Conservation (phyloP, 2,888 invertebrate genomes). For the Phymatocera aterrima region DNA sequence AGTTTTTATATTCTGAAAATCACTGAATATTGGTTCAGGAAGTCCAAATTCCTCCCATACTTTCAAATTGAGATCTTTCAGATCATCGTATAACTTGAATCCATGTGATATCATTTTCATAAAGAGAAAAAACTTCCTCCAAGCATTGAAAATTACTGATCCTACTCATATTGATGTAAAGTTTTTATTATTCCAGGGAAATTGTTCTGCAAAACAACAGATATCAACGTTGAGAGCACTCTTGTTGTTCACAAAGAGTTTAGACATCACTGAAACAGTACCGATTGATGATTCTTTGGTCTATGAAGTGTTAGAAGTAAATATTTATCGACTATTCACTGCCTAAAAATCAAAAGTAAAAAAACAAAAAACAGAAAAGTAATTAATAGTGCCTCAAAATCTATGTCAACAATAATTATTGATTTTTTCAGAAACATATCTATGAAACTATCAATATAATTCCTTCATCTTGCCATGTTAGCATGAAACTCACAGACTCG, state of each 20-base stretch:
- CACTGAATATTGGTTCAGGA: neutral
- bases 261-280: slow-evolving; percentile 44
- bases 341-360: neutral
- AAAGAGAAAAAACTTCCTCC: neutral
- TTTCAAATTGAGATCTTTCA: slow-evolving; percentile 9
- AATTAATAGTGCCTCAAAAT: neutral
- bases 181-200: slow-evolving; percentile 58
- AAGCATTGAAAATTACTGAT: neutral
- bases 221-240: slow-evolving; percentile 56
- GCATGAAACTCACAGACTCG: slow-evolving; percentile 16
- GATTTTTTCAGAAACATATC: slow-evolving; percentile 46
- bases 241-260: slow-evolving; percentile 58
- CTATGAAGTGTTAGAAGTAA: slow-evolving; percentile 3
- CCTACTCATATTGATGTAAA: neutral
- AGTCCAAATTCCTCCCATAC: neutral
- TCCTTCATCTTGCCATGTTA: slow-evolving; percentile 8
- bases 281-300: slow-evolving; percentile 17
- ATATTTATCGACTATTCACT: neutral
- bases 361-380: neutral
- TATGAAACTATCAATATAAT: slow-evolving; percentile 41
- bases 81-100: neutral
- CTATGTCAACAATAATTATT: too few relatives aligned
- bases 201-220: slow-evolving; percentile 57
- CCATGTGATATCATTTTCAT: neutral
- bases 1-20: neutral